These are phyloP conservation scores for Drosophila nigrodunni DNA, from an alignment of 1,140 invertebrate genomes.

Conservation along the genomic window DNA sequence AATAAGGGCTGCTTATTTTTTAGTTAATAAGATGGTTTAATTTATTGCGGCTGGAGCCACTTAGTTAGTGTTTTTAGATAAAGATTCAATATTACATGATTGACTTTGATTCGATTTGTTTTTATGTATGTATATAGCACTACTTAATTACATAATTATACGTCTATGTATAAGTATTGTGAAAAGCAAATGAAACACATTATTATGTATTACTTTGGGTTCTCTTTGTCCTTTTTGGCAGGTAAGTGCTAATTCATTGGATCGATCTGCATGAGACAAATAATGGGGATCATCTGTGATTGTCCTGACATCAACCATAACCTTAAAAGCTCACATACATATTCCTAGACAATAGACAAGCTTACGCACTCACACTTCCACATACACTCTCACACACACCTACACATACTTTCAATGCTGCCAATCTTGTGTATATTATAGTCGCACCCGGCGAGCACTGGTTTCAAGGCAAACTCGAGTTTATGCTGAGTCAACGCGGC, in stretches of 20 bases:
- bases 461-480: constrained; percentile 84
- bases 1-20: constrained; percentile 8
- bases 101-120: constrained; percentile 45
- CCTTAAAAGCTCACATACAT: constrained; percentile 8
- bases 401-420: constrained; percentile 47
- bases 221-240: constrained; percentile 16
- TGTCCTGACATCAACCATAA: constrained; percentile 69
- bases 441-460: constrained; percentile 84
- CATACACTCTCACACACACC: constrained; percentile 12
- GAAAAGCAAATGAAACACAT: constrained; percentile 40
- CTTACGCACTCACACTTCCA: constrained; percentile 5
- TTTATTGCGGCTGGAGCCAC: constrained; percentile 64
- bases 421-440: constrained; percentile 76
- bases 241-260: constrained; percentile 59
- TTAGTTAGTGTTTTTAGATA: constrained; percentile 70
- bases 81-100: constrained; percentile 47
- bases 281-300: constrained; percentile 74
- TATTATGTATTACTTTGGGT: constrained; percentile 11
- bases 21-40: constrained; percentile 53
- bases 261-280: constrained; percentile 62
- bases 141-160: constrained; percentile 23
- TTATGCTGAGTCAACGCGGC: constrained; percentile 84
- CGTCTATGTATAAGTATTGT: constrained; percentile 38
- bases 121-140: constrained; percentile 50
- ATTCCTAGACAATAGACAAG: constrained; percentile 3